Base-by-base conservation (phyloP, 2,113 vertebrate genomes). In the Jacana jacana region DNA sequence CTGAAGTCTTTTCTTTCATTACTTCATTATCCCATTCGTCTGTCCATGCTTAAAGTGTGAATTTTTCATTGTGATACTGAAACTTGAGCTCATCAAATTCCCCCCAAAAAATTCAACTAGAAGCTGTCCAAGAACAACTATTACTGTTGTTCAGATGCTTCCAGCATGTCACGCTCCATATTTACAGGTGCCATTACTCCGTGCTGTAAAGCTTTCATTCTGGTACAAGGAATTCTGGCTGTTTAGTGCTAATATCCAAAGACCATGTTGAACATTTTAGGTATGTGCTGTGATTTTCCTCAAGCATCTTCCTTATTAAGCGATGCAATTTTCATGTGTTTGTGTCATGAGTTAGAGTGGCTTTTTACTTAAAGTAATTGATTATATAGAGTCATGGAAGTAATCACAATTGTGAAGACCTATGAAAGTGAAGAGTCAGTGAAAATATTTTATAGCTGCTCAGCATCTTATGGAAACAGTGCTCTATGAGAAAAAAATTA, bases 61-160 rank as follows among this genome's bases (percentile, higher is more conserved):
- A 13, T 82, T 92, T 95, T 94, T 94, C 71, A 72, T 83, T 71
- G 28, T 57, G 31, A 13, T 78, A n/a, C 84, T 93, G 81, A 88
- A 93, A 72, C 13, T 54, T 25, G 7, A 92, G 40, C 25, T 79
- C 40, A 81, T 94, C 44, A 79, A 79, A 91, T 92, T 84, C 31
- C 31, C 42, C 13, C 0, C 61, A 93, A 79, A n/a, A 79, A 88
- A 92, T 93, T 86, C 18, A 92, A 89, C n/a, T 57, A 87, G 80
- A 86, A 89, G 37, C 44, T 88, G 57, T n/a, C n/a, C n/a, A n/a
- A n/a, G n/a, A n/a, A n/a, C n/a, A n/a, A n/a, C 57, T 95, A n/a
- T 90, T 91, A 68, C 24, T 46, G 52, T 61, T 85, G 55, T 77
- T 81, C 68, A n/a, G 37, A 68, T 81, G 28, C 13, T 93, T 88